These are phyloP conservation scores for Buceros bicornis DNA, from an alignment of 2,797 vertebrate genomes.

Conservation along the genomic window DNA sequence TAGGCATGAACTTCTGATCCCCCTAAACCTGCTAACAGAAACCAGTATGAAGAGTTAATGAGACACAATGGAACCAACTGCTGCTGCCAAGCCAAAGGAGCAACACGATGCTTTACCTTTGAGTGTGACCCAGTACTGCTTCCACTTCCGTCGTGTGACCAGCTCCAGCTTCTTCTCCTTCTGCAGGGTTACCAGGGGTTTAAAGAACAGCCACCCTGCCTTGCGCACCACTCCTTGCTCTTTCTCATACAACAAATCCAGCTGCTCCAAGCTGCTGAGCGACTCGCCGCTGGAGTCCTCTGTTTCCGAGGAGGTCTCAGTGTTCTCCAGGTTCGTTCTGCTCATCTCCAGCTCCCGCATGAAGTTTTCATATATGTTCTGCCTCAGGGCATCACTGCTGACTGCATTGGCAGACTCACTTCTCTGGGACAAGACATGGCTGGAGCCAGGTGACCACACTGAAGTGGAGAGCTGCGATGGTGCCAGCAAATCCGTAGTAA, in stretches of 20 bases:
- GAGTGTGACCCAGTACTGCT: slow-evolving; percentile 94
- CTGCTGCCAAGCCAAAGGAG: background rate
- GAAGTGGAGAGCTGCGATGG: slow-evolving; percentile 85
- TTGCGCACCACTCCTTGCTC: slow-evolving; percentile 95
- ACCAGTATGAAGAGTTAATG: background rate
- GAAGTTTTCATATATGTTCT: slow-evolving; percentile 96
- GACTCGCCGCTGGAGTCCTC: slow-evolving; percentile 91
- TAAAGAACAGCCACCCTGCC: slow-evolving; percentile 95
- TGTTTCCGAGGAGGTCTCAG: slow-evolving; percentile 86
- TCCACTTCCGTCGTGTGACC: slow-evolving; percentile 92
- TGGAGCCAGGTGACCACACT: slow-evolving; percentile 86
- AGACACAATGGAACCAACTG: background rate
- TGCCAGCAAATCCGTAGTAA: slow-evolving; percentile 85
- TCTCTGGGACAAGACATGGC: slow-evolving; percentile 84
- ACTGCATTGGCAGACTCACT: slow-evolving; percentile 83
- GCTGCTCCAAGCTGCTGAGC: slow-evolving; percentile 90
- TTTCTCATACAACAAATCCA: slow-evolving; percentile 93
- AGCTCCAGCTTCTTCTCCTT: slow-evolving; percentile 94
- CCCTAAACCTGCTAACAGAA: background rate
- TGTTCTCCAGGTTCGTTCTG: slow-evolving; percentile 81
- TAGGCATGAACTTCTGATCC: background rate
- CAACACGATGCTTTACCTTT: slow-evolving; percentile 81
- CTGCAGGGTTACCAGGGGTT: slow-evolving; percentile 91
- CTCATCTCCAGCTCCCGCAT: slow-evolving; percentile 92
- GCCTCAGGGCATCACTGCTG: slow-evolving; percentile 86